Evolutionary conservation across 2,113 vertebrate species (phyloP).

Genomic region (Hemibagrus wyckioides): DNA sequence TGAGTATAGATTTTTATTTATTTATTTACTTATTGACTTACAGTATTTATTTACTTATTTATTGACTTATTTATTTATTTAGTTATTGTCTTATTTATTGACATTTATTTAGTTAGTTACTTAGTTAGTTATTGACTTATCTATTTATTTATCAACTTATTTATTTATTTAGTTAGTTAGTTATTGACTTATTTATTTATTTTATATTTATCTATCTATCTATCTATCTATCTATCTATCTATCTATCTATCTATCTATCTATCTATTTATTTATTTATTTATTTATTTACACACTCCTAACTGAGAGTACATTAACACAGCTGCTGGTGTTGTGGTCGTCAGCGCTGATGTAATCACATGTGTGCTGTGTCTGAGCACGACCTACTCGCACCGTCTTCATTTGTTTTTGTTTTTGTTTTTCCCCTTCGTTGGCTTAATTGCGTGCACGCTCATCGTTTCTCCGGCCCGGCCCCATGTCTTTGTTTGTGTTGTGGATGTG

Average conservation of each 20-base stretch:
- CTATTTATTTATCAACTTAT: no score
- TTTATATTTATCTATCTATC: no score
- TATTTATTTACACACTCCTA: not conserved
- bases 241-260: not conserved
- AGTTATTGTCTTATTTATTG: no score
- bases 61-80: no score
- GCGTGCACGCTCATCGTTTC: conserved; percentile 32
- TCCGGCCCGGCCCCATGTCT: conserved; percentile 15
- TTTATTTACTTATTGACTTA: no score
- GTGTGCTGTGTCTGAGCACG: conserved; percentile 27
- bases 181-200: no score
- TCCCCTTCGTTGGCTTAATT: conserved; percentile 31
- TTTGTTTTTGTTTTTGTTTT: conserved; percentile 1
- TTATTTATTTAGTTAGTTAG: no score
- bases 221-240: no score
- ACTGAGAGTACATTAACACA: conserved; percentile 11
- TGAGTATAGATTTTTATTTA: no score
- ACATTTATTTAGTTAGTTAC: no score
- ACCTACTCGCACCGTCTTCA: conserved; percentile 20
- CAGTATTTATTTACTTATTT: no score
- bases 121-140: no score
- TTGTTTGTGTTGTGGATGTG: conserved; percentile 51
- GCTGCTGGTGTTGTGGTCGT: conserved; percentile 27
- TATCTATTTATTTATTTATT: not conserved
- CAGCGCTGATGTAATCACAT: conserved; percentile 31